A percentile compares a stretch with the other conserved stretches of the same genome.
phyloP scores from a whole-genome alignment of 2,888 invertebrate genomes.

The Spisula subtruncata region DNA sequence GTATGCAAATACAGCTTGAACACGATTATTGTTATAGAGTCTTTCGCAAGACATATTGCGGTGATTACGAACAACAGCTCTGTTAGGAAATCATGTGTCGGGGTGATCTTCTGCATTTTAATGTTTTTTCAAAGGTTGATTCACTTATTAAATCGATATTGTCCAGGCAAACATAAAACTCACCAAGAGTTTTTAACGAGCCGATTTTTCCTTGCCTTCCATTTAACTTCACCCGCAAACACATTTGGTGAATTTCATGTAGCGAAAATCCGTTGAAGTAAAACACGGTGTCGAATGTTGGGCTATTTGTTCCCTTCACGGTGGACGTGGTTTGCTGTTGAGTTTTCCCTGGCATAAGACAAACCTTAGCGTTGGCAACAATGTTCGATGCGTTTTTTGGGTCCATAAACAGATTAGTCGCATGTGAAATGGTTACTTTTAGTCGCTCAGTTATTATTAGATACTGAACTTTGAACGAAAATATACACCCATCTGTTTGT shows the following conservation, averaged over 20 bases:
- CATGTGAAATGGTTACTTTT: conserved; percentile 52
- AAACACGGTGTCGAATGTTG: conserved; percentile 35
- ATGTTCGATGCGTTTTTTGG: conserved; percentile 18
- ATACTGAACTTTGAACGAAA: conserved; percentile 55
- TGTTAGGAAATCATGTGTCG: no score
- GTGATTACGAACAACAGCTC: no score
- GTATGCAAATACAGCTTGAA: no score
- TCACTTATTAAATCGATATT: conserved; percentile 56
- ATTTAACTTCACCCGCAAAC: conserved; percentile 49
- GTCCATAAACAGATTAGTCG: conserved; percentile 44
- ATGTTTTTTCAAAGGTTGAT: no score
- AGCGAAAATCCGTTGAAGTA: conserved; percentile 48
- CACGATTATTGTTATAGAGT: no score
- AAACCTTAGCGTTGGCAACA: conserved; percentile 44
- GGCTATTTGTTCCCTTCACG: conserved; percentile 32
- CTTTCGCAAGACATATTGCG: no score
- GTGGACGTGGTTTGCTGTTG: conserved; percentile 37
- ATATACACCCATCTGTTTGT: background rate
- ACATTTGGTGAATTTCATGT: conserved; percentile 49
- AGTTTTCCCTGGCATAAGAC: conserved; percentile 57
- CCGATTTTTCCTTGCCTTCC: conserved; percentile 17
- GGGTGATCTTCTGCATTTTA: no score
- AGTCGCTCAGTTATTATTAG: conserved; percentile 56
- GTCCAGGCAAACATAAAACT: conserved; percentile 47
- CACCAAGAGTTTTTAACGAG: conserved; percentile 43